phyloP scores from a whole-genome alignment of 2,113 vertebrate species.

The Ceuthmochares aereus region DNA sequence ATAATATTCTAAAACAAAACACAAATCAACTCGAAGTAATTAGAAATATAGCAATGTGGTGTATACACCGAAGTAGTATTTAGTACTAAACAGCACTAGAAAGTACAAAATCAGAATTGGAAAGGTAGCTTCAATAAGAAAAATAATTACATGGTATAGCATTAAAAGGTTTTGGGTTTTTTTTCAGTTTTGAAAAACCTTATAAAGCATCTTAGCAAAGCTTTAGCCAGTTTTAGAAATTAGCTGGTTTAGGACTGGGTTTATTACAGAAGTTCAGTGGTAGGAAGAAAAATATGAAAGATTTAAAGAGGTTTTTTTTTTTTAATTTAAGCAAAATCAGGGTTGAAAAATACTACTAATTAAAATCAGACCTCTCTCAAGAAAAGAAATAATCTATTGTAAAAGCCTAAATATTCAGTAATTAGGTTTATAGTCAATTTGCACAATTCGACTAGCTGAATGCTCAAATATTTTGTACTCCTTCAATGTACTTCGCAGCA shows the following conservation, averaged over 20 bases:
- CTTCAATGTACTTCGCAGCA: not conserved
- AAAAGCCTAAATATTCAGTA: not conserved
- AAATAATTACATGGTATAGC: not conserved
- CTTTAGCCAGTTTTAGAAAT: not conserved
- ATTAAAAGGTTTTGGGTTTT: not conserved
- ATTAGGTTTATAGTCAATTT: not conserved
- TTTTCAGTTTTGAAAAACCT: not conserved
- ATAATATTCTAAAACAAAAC: not conserved
- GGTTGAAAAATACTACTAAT: not conserved
- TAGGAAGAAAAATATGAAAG: not conserved
- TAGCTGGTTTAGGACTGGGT: not conserved
- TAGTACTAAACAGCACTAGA: not conserved
- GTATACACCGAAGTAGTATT: not conserved
- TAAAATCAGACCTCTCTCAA: not conserved
- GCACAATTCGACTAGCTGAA: not conserved
- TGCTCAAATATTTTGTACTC: not conserved
- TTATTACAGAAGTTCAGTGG: not conserved
- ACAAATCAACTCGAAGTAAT: not conserved
- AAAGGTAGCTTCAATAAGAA: not conserved
- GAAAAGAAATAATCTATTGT: not conserved
- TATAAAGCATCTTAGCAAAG: not conserved
- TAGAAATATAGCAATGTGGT: not conserved
- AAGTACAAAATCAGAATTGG: not conserved
- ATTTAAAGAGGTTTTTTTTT: not conserved
- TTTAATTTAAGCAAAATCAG: accelerated